Conservation (phyloP, 2,113 vertebrate species). For the Rhea pennata region DNA sequence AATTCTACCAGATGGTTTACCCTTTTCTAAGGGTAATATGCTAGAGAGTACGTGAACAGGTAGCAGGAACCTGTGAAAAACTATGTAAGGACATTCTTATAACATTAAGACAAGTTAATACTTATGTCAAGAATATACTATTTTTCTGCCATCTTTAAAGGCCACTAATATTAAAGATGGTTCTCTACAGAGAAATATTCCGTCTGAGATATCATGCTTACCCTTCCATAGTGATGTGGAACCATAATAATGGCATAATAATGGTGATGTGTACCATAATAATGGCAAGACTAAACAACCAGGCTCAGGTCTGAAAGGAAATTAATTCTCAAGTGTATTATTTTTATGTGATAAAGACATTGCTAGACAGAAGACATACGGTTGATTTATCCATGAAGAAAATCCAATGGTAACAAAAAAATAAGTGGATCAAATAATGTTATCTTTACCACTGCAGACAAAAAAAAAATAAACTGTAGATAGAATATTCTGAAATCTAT, state of each 20-base stretch:
- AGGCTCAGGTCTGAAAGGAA: neutral
- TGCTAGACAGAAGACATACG: neutral
- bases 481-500: neutral
- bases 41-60: neutral
- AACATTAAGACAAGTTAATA: neutral
- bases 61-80: neutral
- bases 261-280: neutral
- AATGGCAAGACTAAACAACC: neutral
- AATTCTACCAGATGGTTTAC: neutral
- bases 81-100: neutral
- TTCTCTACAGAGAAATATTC: neutral
- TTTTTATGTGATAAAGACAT: neutral
- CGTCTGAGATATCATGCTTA: neutral
- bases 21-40: neutral
- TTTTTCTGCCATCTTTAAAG: neutral
- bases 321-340: neutral
- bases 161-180: neutral
- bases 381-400: neutral
- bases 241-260: neutral
- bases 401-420: neutral
- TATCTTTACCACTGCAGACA: neutral
- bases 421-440: neutral
- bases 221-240: neutral
- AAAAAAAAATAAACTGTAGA: neutral
- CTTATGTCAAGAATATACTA: neutral